phyloP scores from a whole-genome alignment of 2,888 invertebrate species.

The Synanthedon tipuliformis region DNA sequence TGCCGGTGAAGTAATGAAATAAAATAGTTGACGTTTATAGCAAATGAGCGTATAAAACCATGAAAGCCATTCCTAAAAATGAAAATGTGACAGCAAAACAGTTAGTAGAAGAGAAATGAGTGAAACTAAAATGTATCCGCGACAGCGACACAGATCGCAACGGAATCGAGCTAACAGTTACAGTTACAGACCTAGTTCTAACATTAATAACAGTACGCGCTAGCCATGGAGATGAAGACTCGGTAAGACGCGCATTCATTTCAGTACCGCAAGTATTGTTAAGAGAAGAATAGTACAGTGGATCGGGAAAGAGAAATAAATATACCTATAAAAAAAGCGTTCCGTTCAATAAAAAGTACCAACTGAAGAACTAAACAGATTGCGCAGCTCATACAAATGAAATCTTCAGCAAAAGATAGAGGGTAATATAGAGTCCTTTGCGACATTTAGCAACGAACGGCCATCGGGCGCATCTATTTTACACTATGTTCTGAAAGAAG shows the following conservation, averaged over 20 bases:
- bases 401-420: conserved; percentile 69
- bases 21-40: conserved; percentile 41
- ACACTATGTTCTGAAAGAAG: conserved; percentile 55
- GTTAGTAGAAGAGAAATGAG: conserved; percentile 50
- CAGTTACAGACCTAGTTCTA: conserved; percentile 60
- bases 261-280: conserved; percentile 55
- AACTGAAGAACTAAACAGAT: conserved; percentile 69
- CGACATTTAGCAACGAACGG: conserved; percentile 70
- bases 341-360: conserved; percentile 47
- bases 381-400: conserved; percentile 71
- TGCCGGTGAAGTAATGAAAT: conserved; percentile 31
- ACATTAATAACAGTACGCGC: conserved; percentile 58
- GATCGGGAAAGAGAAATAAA: conserved; percentile 67
- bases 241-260: conserved; percentile 63
- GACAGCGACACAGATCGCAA: conserved; percentile 49
- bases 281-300: conserved; percentile 50
- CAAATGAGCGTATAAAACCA: conserved; percentile 54
- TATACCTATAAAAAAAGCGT: conserved; percentile 67
- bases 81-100: conserved; percentile 58
- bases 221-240: conserved; percentile 65
- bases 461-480: conserved; percentile 67
- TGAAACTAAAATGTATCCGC: conserved; percentile 52
- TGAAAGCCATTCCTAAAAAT: conserved; percentile 62
- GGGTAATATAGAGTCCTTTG: conserved; percentile 54
- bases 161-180: conserved; percentile 55